Base-by-base conservation (phyloP, 2,113 vertebrate species). In the Urocolius indicus region DNA sequence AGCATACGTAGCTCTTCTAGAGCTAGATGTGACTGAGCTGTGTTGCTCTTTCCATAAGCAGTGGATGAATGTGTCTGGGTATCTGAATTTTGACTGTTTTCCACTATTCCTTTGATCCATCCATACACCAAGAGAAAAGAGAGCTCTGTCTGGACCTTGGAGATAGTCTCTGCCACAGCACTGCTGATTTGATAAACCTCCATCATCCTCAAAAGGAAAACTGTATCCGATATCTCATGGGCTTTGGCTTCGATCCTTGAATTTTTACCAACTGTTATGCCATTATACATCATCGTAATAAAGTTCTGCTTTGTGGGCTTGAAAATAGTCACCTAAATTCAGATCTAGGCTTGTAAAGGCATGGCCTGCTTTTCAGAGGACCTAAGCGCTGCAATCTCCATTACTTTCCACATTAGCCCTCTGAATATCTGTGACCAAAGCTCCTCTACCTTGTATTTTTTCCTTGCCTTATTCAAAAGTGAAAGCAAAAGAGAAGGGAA, bases 31-130 rank as follows among this genome's bases (percentile, higher is more conserved):
- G 54, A 5, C 34, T 48, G 27, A 62, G 34, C 48, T 43, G 34
- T 14, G 24, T 3, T 52, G 27, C 48, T 38, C 34, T 74, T 66
- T 14, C 80, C 83, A 6, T 1, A 8, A 71, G 17, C 51, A 43
- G 59, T 18, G 66, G 36, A 18, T 0, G 0, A 71, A 16, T 24
- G 27, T 43, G 19, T 43, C n/a, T 12, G 19, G 24, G 5, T 58
- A n/a, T 30, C 43, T n/a, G 21, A 36, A 43, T 84, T 77, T 36
- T 66, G 8, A 4, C 32, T 16, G 13, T 0, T 86, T 83, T 51
- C 63, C 19, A 5, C 20, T 34, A 41, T 75, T 81, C 12, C 15
- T 49, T 51, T 11, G 10, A n/a, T 57, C 34, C 54, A 13, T 1
- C 3, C 5, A 23, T 19, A 18, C 1, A 14, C 20, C 11, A 10